Conservation (phyloP, 2,113 vertebrate species). For the Glaucidium brasilianum region DNA sequence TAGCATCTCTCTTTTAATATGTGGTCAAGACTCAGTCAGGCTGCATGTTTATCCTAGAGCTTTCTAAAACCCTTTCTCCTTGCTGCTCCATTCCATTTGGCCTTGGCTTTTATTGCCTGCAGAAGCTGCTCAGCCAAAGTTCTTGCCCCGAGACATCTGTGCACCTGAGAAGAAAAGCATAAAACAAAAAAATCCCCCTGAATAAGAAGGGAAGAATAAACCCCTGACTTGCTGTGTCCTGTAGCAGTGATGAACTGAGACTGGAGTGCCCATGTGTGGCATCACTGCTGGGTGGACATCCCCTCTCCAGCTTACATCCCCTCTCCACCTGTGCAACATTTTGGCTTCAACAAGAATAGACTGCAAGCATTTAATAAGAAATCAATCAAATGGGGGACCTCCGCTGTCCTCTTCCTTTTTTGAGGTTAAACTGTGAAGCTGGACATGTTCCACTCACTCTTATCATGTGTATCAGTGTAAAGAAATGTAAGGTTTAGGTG, state of each 20-base stretch:
- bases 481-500: neutral
- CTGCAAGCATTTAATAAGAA: neutral
- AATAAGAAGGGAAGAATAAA: neutral
- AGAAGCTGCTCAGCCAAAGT: neutral
- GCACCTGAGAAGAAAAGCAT: neutral
- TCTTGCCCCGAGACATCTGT: fast-evolving
- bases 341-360: neutral
- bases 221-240: neutral
- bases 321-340: neutral
- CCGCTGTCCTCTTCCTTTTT: neutral
- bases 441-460: neutral
- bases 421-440: neutral
- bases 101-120: neutral
- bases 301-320: neutral
- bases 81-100: neutral
- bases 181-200: neutral
- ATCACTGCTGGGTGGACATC: neutral
- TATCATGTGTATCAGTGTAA: neutral
- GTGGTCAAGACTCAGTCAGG: neutral
- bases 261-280: fast-evolving
- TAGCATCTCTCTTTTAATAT: neutral
- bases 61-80: neutral
- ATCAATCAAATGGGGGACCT: neutral
- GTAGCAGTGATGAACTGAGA: neutral
- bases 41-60: neutral